Conservation (phyloP, 2,797 vertebrate genomes). For the Enteromius viviparus region DNA sequence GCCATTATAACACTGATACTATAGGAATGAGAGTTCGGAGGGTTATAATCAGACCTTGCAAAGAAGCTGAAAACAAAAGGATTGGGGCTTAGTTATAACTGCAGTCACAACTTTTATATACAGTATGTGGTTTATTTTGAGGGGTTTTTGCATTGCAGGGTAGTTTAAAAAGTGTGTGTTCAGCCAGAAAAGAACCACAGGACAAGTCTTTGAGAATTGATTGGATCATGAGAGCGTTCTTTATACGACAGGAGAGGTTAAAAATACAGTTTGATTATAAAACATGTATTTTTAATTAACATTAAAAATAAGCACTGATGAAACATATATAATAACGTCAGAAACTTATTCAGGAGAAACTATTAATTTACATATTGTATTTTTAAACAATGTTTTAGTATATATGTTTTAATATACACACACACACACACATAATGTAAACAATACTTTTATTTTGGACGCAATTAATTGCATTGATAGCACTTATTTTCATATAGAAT, state of each 20-base stretch:
- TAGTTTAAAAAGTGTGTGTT: neutral
- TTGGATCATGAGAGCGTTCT: neutral
- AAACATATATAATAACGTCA: neutral
- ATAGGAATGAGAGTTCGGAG: neutral
- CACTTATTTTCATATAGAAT: neutral
- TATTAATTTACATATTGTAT: neutral
- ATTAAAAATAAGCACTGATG: no score
- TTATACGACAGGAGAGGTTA: neutral
- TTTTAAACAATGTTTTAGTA: neutral
- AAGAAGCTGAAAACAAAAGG: neutral
- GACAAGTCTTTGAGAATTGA: neutral
- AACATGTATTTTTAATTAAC: neutral
- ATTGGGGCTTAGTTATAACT: neutral
- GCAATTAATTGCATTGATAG: no score
- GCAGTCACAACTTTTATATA: neutral
- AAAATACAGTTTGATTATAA: neutral
- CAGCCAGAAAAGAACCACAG: neutral
- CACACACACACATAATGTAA: no score
- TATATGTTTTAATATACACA: no score
- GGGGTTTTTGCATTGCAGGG: neutral
- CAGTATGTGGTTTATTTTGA: neutral
- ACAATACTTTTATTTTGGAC: no score
- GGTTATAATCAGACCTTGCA: neutral
- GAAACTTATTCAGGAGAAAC: neutral
- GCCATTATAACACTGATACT: neutral